These are phyloP conservation scores for Drosophila ironensis DNA, from an alignment of 1,140 invertebrate genomes.

Conservation along the genomic window DNA sequence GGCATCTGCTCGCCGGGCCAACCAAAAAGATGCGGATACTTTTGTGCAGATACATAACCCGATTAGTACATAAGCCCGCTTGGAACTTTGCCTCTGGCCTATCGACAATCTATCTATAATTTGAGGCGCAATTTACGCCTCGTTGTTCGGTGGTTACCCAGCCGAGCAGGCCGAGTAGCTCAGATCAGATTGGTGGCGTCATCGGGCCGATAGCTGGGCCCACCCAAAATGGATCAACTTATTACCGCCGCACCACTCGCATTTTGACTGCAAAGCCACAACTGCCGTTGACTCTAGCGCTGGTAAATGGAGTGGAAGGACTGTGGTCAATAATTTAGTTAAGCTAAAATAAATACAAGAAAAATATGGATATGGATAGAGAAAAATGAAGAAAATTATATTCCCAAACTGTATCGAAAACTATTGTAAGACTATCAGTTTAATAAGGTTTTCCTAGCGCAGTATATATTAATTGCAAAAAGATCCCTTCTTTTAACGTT, in stretches of 20 bases:
- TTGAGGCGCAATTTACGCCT: constrained; percentile 48
- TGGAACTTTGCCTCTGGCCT: constrained; percentile 34
- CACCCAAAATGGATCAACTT: constrained; percentile 44
- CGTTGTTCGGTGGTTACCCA: constrained; percentile 12
- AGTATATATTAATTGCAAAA: too few relatives aligned
- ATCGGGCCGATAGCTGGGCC: constrained; percentile 46
- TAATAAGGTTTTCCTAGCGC: too few relatives aligned
- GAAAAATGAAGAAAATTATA: too few relatives aligned
- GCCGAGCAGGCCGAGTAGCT: neutral
- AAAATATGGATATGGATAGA: too few relatives aligned
- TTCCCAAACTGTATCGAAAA: too few relatives aligned
- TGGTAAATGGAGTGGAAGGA: constrained; percentile 42
- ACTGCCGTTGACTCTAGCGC: constrained; percentile 48
- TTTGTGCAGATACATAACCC: too few relatives aligned
- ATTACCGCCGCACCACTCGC: neutral
- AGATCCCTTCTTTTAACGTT: too few relatives aligned
- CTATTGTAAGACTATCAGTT: too few relatives aligned
- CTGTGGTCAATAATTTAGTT: too few relatives aligned
- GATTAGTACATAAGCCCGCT: constrained; percentile 17
- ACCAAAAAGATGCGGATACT: constrained; percentile 20
- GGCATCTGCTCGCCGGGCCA: constrained; percentile 38
- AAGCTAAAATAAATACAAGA: too few relatives aligned
- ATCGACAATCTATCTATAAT: constrained; percentile 71
- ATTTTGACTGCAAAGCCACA: constrained; percentile 35
- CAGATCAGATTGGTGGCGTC: constrained; percentile 6